phyloP scores from a whole-genome alignment of 2,888 invertebrate genomes.

The Leuctra nigra region DNA sequence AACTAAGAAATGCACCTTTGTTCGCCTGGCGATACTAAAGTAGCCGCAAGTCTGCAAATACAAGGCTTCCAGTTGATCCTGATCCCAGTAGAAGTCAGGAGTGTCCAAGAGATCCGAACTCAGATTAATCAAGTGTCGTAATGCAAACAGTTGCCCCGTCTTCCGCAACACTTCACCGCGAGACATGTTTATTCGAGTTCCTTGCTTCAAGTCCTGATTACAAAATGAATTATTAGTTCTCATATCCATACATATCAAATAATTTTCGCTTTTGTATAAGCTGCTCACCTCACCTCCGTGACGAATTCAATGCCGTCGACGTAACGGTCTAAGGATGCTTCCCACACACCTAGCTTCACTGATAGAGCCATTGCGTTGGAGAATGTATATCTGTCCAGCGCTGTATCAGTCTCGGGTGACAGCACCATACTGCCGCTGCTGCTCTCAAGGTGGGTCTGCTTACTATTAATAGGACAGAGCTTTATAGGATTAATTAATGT shows the following conservation, averaged over 20 bases:
- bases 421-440: conserved; percentile 46
- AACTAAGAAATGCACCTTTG: conserved; percentile 66
- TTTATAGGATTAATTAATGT: no score
- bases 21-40: conserved; percentile 77
- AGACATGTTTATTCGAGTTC: conserved; percentile 61
- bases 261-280: no score
- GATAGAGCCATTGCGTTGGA: conserved; percentile 91
- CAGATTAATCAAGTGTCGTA: conserved; percentile 84
- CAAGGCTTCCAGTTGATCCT: conserved; percentile 77
- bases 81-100: conserved; percentile 98
- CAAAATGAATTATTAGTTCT: no score
- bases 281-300: conserved; percentile 46
- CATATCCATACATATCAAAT: no score
- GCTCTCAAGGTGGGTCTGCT: conserved; percentile 8
- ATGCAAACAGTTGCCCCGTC: conserved; percentile 81
- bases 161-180: conserved; percentile 66
- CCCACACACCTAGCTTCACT: conserved; percentile 93
- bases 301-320: conserved; percentile 78
- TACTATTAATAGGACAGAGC: no score
- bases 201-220: conserved; percentile 65
- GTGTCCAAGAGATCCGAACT: conserved; percentile 92
- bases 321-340: conserved; percentile 74
- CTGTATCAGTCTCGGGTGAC: conserved; percentile 49
- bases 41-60: conserved; percentile 78
- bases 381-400: conserved; percentile 85